Conservation (phyloP, 2,888 invertebrate species). For the Corbicula japonica region DNA sequence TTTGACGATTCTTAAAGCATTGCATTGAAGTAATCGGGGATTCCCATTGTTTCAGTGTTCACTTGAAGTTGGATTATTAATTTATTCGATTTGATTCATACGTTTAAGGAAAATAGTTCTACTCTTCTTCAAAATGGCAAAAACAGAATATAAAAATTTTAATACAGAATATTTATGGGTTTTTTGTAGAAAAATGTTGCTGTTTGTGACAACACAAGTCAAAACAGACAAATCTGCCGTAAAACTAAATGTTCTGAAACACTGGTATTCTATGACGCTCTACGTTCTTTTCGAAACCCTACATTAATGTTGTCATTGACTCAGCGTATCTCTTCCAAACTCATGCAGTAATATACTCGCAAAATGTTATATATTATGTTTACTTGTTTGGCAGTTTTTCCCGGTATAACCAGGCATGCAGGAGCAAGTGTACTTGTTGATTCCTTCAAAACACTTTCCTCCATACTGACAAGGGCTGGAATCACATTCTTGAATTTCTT, state of each 20-base stretch:
- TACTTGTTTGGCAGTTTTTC: conserved; percentile 93
- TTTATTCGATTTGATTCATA: too few relatives aligned
- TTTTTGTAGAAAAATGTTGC: too few relatives aligned
- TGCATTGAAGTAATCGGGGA: too few relatives aligned
- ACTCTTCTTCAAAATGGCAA: too few relatives aligned
- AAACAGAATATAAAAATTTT: too few relatives aligned
- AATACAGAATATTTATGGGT: too few relatives aligned
- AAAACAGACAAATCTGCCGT: too few relatives aligned
- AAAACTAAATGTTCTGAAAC: conserved; percentile 82
- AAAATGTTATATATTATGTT: conserved; percentile 91
- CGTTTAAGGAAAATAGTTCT: too few relatives aligned
- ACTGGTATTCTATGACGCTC: conserved; percentile 73
- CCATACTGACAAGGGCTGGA: conserved; percentile 74
- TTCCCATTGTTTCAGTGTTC: too few relatives aligned
- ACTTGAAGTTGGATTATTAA: too few relatives aligned
- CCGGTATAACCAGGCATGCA: conserved; percentile 87
- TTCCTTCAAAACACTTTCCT: conserved; percentile 72
- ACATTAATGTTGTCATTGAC: conserved; percentile 59
- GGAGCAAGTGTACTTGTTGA: conserved; percentile 77
- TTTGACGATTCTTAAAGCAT: too few relatives aligned
- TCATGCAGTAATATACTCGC: conserved; percentile 80
- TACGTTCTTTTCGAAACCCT: conserved; percentile 84
- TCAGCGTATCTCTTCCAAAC: conserved; percentile 76
- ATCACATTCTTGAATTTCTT: conserved; percentile 80
- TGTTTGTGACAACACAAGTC: too few relatives aligned